Percentiles rank a stretch among this genome's conserved stretches.
phyloP scores from a whole-genome alignment of 2,888 invertebrate species.

The Panzeria rudis region DNA sequence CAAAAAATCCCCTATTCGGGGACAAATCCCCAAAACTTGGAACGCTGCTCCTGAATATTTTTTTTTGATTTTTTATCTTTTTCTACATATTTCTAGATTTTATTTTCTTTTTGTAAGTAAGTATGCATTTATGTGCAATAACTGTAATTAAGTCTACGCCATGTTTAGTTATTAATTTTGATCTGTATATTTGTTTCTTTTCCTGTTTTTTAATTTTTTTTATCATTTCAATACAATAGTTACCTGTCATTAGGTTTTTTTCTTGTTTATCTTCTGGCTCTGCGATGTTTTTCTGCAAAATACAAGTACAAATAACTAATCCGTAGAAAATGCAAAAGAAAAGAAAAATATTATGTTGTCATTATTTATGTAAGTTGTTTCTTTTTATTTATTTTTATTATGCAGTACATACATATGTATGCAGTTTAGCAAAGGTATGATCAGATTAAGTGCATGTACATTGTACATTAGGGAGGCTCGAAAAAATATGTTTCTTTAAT shows the following conservation, averaged over 20 bases:
- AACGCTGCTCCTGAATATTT: too few relatives aligned
- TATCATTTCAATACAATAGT: constrained; percentile 13
- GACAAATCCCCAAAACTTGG: too few relatives aligned
- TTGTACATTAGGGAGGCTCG: too few relatives aligned
- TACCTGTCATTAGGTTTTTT: not conserved
- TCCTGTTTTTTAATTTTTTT: not conserved
- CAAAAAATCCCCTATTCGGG: too few relatives aligned
- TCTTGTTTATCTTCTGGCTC: too few relatives aligned
- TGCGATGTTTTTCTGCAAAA: not conserved
- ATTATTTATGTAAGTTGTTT: too few relatives aligned
- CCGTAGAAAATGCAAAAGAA: not conserved
- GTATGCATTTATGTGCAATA: not conserved
- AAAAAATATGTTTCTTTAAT: too few relatives aligned
- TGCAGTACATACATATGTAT: not conserved
- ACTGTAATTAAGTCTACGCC: not conserved
- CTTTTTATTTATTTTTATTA: not conserved
- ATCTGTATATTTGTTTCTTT: constrained; percentile 13
- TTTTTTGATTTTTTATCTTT: not conserved
- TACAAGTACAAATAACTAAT: not conserved
- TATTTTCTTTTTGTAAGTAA: not conserved
- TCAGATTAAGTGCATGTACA: not conserved
- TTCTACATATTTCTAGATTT: not conserved
- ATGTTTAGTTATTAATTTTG: constrained; percentile 20
- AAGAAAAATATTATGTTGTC: not conserved
- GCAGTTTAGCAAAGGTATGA: not conserved